A percentile compares a stretch with the other conserved stretches of the same genome.
Conservation (phyloP, 2,888 invertebrate genomes). For the Macrophya alboannulata region DNA sequence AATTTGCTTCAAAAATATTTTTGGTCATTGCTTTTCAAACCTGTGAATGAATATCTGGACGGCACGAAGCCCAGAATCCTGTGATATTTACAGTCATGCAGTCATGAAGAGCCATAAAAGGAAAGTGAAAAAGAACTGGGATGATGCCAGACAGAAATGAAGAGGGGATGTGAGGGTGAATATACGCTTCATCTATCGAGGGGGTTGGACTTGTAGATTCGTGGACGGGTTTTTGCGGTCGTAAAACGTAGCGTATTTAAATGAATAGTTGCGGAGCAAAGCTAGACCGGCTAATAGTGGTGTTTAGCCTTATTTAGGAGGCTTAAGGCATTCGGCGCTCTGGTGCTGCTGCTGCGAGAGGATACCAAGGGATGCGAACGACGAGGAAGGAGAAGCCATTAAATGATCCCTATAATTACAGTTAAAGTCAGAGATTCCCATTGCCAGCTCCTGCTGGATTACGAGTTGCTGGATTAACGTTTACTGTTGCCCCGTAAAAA, state of each 20-base stretch:
- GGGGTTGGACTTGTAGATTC: slow-evolving; percentile 43
- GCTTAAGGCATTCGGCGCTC: slow-evolving; percentile 55
- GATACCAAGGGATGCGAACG: slow-evolving; percentile 46
- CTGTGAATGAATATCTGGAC: background rate
- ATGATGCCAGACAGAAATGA: slow-evolving; percentile 13
- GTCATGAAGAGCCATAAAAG: slow-evolving; percentile 21
- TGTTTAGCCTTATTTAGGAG: slow-evolving; percentile 58
- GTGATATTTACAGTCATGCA: background rate
- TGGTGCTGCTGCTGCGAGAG: slow-evolving; percentile 45
- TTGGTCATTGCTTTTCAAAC: background rate
- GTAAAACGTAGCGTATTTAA: slow-evolving; percentile 57
- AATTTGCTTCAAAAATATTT: background rate
- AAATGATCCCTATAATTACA: slow-evolving; percentile 76
- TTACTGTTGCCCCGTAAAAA: slow-evolving; percentile 53
- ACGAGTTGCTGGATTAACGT: slow-evolving; percentile 62
- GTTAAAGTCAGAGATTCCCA: slow-evolving; percentile 71
- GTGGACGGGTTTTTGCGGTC: slow-evolving; percentile 56
- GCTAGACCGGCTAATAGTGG: slow-evolving; percentile 56
- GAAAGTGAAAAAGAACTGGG: background rate
- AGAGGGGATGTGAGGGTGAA: background rate
- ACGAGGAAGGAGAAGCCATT: slow-evolving; percentile 70
- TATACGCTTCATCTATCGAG: slow-evolving; percentile 31
- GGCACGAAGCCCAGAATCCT: background rate
- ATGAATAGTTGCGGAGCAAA: slow-evolving; percentile 56
- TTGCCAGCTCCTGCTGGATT: slow-evolving; percentile 66